Conservation (phyloP, 1,140 invertebrate genomes). For the Drosophila mauritiana region DNA sequence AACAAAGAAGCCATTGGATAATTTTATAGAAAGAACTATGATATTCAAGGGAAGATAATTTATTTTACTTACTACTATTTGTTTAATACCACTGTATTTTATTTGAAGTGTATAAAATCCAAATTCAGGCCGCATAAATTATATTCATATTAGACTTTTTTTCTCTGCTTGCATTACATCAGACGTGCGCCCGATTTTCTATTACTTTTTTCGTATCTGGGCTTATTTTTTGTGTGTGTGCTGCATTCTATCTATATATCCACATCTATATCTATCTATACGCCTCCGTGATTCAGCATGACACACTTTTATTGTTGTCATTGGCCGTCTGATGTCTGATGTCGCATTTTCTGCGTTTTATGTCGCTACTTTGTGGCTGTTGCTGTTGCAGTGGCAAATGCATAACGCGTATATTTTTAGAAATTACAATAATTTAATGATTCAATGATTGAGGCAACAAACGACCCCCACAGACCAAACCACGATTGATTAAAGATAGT, state of each 20-base stretch:
- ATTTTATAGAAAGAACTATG: no score
- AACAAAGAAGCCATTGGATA: no score
- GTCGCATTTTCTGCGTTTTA: conserved; percentile 20
- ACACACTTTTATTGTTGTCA: conserved; percentile 76
- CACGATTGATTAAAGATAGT: no score
- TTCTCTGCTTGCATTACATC: conserved; percentile 18
- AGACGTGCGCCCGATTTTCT: conserved; percentile 31
- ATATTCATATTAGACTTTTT: conserved; percentile 3
- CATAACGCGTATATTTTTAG: conserved; percentile 70
- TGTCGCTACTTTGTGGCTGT: background rate
- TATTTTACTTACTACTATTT: no score
- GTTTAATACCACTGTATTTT: background rate
- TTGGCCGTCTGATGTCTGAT: conserved; percentile 53
- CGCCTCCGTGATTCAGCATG: conserved; percentile 74
- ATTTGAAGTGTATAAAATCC: conserved; percentile 7
- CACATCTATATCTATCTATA: conserved; percentile 32
- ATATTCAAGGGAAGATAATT: no score
- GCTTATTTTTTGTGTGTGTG: background rate
- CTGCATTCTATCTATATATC: conserved; percentile 15
- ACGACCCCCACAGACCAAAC: no score
- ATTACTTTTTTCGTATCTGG: background rate
- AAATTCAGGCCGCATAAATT: conserved; percentile 14
- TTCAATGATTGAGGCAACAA: conserved; percentile 8
- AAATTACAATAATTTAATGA: conserved; percentile 15
- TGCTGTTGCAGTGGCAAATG: conserved; percentile 29